A percentile compares a stretch with the other conserved stretches of the same genome.
phyloP scores from a whole-genome alignment of 2,797 vertebrate species.

The Coilia nasus region DNA sequence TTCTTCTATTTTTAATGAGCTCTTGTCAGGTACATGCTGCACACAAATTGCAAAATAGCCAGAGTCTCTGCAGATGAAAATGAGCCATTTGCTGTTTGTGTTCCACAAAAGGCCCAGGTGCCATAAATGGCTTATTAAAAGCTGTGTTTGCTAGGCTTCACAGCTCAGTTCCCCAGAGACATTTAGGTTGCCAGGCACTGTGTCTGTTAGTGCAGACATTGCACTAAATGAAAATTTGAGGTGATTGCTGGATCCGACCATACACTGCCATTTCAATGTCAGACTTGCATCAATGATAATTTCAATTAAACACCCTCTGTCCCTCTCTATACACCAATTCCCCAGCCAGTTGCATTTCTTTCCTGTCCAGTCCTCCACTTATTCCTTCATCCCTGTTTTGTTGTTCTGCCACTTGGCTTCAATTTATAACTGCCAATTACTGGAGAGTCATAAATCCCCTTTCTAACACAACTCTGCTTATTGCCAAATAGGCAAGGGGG shows the following conservation, averaged over 20 bases:
- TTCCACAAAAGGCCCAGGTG: constrained; percentile 13
- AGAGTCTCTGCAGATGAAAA: background rate
- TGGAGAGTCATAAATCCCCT: constrained; percentile 1
- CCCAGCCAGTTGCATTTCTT: background rate
- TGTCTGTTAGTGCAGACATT: background rate
- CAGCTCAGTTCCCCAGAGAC: background rate
- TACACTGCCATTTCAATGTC: background rate
- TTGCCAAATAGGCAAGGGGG: constrained; percentile 1
- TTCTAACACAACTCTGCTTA: background rate
- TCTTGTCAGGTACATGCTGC: background rate
- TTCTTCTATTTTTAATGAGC: background rate
- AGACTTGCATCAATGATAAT: background rate
- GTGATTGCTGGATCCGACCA: background rate
- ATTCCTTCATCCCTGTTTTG: background rate
- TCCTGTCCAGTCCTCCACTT: background rate
- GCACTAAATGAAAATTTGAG: constrained; percentile 8
- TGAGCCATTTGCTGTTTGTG: background rate
- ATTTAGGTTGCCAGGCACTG: constrained; percentile 5
- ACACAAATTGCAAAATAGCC: background rate
- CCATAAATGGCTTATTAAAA: constrained; percentile 11
- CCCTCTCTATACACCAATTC: background rate
- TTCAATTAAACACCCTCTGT: background rate
- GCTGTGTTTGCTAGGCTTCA: constrained; percentile 7
- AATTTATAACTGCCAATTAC: constrained; percentile 16
- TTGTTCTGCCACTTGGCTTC: background rate